These are phyloP conservation scores for Automeris io DNA, from an alignment of 2,888 invertebrate genomes.

Conservation along the genomic window DNA sequence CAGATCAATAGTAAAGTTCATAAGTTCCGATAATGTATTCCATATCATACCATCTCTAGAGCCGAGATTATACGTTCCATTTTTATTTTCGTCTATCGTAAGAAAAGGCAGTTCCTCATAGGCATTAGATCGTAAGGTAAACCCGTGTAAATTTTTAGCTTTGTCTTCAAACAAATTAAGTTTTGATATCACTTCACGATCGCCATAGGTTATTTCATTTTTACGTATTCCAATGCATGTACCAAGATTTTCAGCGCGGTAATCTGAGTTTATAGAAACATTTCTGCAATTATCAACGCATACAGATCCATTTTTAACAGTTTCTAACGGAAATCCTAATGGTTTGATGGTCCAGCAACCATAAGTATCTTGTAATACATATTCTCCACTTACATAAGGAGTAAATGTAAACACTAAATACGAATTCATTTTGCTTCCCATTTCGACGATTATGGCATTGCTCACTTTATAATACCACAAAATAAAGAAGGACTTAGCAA, in stretches of 20 bases:
- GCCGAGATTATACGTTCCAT: conserved; percentile 36
- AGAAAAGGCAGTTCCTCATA: conserved; percentile 45
- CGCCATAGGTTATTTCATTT: conserved; percentile 23
- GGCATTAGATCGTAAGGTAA: conserved; percentile 32
- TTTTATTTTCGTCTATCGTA: conserved; percentile 24
- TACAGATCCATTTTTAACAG: conserved; percentile 33
- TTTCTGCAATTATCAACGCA: conserved; percentile 48
- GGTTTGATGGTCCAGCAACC: conserved; percentile 49
- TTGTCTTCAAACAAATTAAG: conserved; percentile 43
- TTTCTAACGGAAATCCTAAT: conserved; percentile 35
- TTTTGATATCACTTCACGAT: conserved; percentile 14
- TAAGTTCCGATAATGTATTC: conserved; percentile 41
- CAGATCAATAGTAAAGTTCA: conserved; percentile 57
- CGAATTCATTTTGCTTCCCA: conserved; percentile 26
- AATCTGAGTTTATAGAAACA: conserved; percentile 36
- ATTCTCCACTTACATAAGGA: conserved; percentile 39
- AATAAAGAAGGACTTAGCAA: conserved; percentile 46
- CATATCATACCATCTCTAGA: conserved; percentile 56
- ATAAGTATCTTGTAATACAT: conserved; percentile 27
- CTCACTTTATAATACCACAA: conserved; percentile 49
- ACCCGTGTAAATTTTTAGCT: conserved; percentile 47
- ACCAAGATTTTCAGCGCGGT: conserved; percentile 40
- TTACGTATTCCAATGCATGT: conserved; percentile 50
- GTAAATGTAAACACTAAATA: conserved; percentile 35
- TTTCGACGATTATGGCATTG: conserved; percentile 42